Percentiles rank a stretch among this genome's conserved stretches.
These are phyloP conservation scores for Gymnarchus niloticus DNA, from an alignment of 2,113 vertebrate species.

Conservation along the genomic window DNA sequence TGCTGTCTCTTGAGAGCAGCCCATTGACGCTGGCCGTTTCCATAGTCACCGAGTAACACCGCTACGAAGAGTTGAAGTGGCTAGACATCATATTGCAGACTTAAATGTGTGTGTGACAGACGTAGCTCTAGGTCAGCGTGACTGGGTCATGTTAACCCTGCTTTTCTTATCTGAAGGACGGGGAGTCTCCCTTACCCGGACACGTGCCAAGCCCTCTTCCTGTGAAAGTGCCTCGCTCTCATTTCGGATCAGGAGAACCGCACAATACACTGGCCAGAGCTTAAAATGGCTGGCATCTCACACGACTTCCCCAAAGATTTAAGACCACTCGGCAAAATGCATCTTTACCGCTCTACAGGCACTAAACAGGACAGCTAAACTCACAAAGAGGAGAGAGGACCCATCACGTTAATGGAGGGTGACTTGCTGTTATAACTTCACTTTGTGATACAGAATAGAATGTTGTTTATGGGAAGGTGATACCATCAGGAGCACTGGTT, in stretches of 20 bases:
- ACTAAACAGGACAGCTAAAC: not conserved
- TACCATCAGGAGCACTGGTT: not conserved
- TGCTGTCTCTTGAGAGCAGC: not conserved
- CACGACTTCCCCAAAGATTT: not conserved
- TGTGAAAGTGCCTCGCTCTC: not conserved
- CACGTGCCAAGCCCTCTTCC: not conserved
- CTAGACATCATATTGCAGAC: constrained; percentile 32
- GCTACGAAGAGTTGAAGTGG: not conserved
- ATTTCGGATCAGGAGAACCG: not conserved
- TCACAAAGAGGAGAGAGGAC: not conserved
- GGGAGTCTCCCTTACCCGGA: not conserved
- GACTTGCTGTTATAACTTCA: not conserved
- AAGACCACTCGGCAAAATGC: not conserved
- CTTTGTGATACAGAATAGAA: not conserved
- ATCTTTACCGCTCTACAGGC: not conserved
- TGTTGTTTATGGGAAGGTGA: not conserved
- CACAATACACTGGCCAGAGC: not conserved
- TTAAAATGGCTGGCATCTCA: not conserved
- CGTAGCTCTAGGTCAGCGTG: constrained; percentile 8
- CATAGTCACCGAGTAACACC: constrained; percentile 33
- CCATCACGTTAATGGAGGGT: not conserved
- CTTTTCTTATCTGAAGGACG: not conserved
- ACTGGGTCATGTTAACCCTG: constrained; percentile 36
- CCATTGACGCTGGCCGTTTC: constrained; percentile 22
- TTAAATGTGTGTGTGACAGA: constrained; percentile 23